phyloP scores from a whole-genome alignment of 1,140 invertebrate genomes.

The Drosophila subobscura region DNA sequence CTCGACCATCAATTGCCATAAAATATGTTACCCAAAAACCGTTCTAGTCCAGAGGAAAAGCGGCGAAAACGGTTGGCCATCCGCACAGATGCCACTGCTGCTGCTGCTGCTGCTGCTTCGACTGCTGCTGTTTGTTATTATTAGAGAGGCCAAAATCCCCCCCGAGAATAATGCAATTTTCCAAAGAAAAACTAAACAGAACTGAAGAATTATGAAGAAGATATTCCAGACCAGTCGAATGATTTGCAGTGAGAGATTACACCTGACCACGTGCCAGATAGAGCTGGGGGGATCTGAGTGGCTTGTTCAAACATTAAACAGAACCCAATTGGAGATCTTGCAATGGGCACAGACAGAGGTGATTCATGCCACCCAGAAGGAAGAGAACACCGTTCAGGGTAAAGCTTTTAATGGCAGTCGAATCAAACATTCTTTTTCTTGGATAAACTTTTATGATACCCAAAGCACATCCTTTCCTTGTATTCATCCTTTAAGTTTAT shows the following conservation, averaged over 20 bases:
- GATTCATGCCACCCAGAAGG: too few species aligned
- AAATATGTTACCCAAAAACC: slow-evolving; percentile 59
- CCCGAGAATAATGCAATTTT: slow-evolving; percentile 65
- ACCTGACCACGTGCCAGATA: slow-evolving; percentile 46
- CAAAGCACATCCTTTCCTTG: not conserved
- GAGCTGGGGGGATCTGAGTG: not conserved
- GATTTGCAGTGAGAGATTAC: slow-evolving; percentile 71
- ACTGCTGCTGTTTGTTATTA: slow-evolving; percentile 69
- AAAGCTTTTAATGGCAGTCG: too few species aligned
- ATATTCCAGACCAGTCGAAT: slow-evolving; percentile 56
- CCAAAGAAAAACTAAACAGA: slow-evolving; percentile 70
- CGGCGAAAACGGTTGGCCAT: slow-evolving; percentile 33
- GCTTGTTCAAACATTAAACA: slow-evolving; percentile 55
- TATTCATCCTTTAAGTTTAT: not conserved
- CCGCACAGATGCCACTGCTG: slow-evolving; percentile 50
- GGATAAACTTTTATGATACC: not conserved
- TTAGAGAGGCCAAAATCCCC: slow-evolving; percentile 50
- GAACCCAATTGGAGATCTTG: slow-evolving; percentile 17
- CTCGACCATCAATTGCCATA: slow-evolving; percentile 73
- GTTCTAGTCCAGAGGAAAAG: slow-evolving; percentile 41
- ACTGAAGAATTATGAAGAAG: slow-evolving; percentile 68
- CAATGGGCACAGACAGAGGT: not conserved
- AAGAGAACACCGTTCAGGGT: too few species aligned
- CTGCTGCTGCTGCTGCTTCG: slow-evolving; percentile 12
- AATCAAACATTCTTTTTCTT: too few species aligned